Evolutionary conservation across 2,113 vertebrate species (phyloP).

Genomic region (Onychostoma macrolepis): DNA sequence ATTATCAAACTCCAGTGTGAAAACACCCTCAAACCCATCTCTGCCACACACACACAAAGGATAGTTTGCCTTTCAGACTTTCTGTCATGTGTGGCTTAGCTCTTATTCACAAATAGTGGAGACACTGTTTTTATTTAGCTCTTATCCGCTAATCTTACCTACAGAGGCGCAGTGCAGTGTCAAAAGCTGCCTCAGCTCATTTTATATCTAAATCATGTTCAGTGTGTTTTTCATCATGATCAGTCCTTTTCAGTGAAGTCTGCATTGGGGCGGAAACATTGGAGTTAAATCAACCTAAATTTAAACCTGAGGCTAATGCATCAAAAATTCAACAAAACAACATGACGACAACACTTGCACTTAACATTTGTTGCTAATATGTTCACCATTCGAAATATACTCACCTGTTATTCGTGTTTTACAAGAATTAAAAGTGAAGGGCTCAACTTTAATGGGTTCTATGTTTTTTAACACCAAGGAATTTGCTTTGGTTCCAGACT

Average conservation of each 20-base stretch:
- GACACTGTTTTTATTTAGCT: conserved; percentile 63
- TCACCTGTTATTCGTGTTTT: conserved; percentile 10
- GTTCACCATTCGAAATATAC: conserved; percentile 23
- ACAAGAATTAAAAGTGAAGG: conserved; percentile 7
- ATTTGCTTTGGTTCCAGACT: conserved; percentile 51
- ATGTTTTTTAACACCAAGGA: conserved; percentile 26
- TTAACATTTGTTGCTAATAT: background rate
- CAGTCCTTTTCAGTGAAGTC: conserved; percentile 71
- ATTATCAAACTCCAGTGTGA: background rate
- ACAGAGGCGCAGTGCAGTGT: conserved; percentile 64
- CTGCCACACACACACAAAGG: background rate
- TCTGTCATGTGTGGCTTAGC: conserved; percentile 43
- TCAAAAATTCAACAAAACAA: conserved; percentile 20
- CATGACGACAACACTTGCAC: background rate
- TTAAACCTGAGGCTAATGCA: conserved; percentile 20
- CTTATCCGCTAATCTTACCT: conserved; percentile 69
- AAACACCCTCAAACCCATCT: background rate
- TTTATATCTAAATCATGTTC: conserved; percentile 62
- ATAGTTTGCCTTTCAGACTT: conserved; percentile 14
- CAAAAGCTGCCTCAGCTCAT: conserved; percentile 63
- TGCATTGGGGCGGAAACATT: conserved; percentile 70
- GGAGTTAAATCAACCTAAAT: conserved; percentile 61
- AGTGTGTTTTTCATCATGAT: conserved; percentile 66
- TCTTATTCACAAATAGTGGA: conserved; percentile 58
- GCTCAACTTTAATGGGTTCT: conserved; percentile 13